phyloP scores from a whole-genome alignment of 1,140 invertebrate genomes.

The Grapholita molesta region DNA sequence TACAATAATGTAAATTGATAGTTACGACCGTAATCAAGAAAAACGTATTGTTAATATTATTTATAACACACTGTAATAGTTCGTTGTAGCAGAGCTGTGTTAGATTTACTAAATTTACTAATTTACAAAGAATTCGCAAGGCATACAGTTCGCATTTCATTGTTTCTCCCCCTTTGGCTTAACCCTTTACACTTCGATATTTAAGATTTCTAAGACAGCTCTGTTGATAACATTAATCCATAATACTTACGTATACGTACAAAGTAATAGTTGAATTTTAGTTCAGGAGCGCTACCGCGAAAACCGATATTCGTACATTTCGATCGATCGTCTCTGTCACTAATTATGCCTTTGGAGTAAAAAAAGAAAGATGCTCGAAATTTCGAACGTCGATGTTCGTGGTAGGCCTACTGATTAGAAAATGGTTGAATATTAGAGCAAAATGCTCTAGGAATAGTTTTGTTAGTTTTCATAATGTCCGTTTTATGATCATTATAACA shows the following conservation, averaged over 20 bases:
- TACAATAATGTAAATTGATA: not conserved
- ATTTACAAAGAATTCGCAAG: no score
- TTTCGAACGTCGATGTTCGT: no score
- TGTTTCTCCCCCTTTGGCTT: no score
- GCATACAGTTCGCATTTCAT: no score
- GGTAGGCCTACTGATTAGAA: no score
- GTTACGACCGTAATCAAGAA: not conserved
- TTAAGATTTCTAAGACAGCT: not conserved
- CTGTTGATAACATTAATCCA: not conserved
- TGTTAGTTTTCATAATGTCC: not conserved
- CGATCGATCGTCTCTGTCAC: no score
- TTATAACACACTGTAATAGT: not conserved
- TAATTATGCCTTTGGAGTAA: no score
- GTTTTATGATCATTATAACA: not conserved
- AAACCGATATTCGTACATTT: no score
- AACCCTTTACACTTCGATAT: no score
- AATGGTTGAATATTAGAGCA: not conserved
- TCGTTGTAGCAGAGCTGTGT: not conserved
- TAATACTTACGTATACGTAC: not conserved
- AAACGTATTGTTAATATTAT: not conserved
- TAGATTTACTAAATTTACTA: not conserved
- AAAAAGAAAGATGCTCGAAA: no score
- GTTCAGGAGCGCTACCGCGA: no score
- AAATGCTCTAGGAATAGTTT: not conserved
- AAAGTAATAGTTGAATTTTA: not conserved